Evolutionary conservation across 2,797 vertebrate species (phyloP), one percentile per base, ranked within the genome.

Genomic region (Gambelia wislizenii): DNA sequence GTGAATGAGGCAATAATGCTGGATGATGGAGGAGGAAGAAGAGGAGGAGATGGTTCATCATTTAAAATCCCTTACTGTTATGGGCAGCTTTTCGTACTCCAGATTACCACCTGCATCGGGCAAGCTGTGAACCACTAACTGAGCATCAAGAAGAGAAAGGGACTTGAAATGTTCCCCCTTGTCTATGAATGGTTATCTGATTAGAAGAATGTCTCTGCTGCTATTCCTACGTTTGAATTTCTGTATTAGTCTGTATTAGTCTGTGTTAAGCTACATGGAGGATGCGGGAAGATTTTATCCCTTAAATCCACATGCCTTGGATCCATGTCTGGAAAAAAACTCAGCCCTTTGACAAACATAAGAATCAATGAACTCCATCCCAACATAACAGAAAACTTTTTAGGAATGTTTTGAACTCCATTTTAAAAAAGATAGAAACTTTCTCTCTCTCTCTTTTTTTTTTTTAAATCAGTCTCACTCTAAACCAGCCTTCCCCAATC

Each of bases 61-160:
- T 27, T 1, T 0, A 6, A 33, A 42, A 7, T 5, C 49, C n/a
- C 33, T 87, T 25, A 33, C 12, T 52, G 7, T 27, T 0, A 0
- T 0, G 4, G 49, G 56, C 27, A 1, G 7, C 49, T 33, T 78
- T 75, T 86, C 3, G 16, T 33, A 67, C 27, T 27, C 30, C 52
- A 67, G 22, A 52, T 20, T 39, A 7, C 1, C 39, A 22, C n/a
- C 22, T 27, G 10, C 27, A 4, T 69, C 52, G 7, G 22, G 14
- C 9, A 42, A 8, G 8, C 20, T 42, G 27, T 56, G 47, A 42
- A 30, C 64, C 18, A 18, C 44, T 54, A 36, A 52, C 6, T 8
- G 30, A 72, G 49, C 44, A 47, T 47, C 67, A 72, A 6, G 6
- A 36, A n/a, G 44, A 20, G 14, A 49, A 75, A 74, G 33, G 18